Base-by-base conservation (phyloP, 2,888 invertebrate species). In the Neoscelio sp. region DNA sequence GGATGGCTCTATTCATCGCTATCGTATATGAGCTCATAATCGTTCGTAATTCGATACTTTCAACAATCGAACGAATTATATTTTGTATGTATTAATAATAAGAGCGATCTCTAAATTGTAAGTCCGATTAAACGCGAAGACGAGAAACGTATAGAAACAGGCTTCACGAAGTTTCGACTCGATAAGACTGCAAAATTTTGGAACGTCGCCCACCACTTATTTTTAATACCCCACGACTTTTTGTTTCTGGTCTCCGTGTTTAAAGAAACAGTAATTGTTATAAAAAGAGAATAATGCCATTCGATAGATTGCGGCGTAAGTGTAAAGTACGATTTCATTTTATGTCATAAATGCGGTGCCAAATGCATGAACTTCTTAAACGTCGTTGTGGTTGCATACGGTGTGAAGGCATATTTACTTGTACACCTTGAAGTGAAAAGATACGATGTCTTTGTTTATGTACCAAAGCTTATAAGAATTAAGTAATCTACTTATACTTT, bases 381-480 rank as follows among this genome's bases (percentile, higher is more conserved):
- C 46, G 71, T 76, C 58, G 48, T 67, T 75, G 75, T 75, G 79
- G 67, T 75, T 76, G 64, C 74, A 60, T 78, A 60, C 74, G 62
- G 77, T 77, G 79, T 64, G 74, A 77, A 71, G 67, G 54, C 62
- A 70, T 71, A 70, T 52, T n/a, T 77, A 73, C 52, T 77, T 76
- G 71, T 73, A 76, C 71, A 80, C 65, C 68, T 76, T 80, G 35
- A 35, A 64, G 70, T 62, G 71, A 70, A 67, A 75, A 82, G 82
- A 80, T 82, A 81, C 82, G 80, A 87, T 85, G 87, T 87, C 87
- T 88, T 89, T 88, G 87, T 89, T 89, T 89, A 88, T 87, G 87
- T 89, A 90, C 90, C 90, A 90, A 90, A 90, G 90, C 89, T 89
- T 89, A 88, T 87, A 87, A 87, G 85, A 84, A 87, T 88, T 88